A percentile compares a stretch with the other conserved stretches of the same genome.
These are phyloP conservation scores for Simalia tracyae DNA, from an alignment of 2,797 vertebrate species.

Conservation along the genomic window DNA sequence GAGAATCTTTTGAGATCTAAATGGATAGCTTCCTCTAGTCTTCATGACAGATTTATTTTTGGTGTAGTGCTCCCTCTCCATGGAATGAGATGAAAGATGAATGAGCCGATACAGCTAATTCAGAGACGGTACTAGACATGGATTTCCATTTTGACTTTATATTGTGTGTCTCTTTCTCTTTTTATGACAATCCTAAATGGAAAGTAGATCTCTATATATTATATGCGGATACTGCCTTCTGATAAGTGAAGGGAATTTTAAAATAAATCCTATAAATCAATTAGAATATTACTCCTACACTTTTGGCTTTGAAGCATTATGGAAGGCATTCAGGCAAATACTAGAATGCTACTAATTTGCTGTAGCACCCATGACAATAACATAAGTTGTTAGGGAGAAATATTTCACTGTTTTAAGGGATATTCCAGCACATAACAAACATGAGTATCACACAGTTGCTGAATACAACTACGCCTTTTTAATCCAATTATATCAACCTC, in stretches of 20 bases:
- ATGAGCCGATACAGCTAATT: not conserved
- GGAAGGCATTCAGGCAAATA: not conserved
- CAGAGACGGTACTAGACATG: not conserved
- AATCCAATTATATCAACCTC: conserved; percentile 33
- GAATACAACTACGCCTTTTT: conserved; percentile 52
- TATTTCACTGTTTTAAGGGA: conserved; percentile 69
- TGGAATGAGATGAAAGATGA: conserved; percentile 53
- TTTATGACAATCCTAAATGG: not conserved
- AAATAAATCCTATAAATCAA: conserved; percentile 45
- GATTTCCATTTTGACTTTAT: not conserved
- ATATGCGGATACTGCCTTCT: conserved; percentile 11
- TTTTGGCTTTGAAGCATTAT: not conserved
- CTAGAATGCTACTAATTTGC: conserved; percentile 62
- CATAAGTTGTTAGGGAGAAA: conserved; percentile 81
- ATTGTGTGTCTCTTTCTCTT: not conserved
- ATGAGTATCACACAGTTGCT: conserved; percentile 53
- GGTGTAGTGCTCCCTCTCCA: not conserved
- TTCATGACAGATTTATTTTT: not conserved
- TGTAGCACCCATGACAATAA: conserved; percentile 75
- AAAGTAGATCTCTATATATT: not conserved
- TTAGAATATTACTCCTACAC: conserved; percentile 52
- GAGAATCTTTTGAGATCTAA: not conserved
- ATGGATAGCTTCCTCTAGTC: not conserved
- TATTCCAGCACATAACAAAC: conserved; percentile 66
- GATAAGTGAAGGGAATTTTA: conserved; percentile 27